Evolutionary conservation across 2,888 invertebrate genomes (phyloP).

Genomic region (Protodeltote pygarga): DNA sequence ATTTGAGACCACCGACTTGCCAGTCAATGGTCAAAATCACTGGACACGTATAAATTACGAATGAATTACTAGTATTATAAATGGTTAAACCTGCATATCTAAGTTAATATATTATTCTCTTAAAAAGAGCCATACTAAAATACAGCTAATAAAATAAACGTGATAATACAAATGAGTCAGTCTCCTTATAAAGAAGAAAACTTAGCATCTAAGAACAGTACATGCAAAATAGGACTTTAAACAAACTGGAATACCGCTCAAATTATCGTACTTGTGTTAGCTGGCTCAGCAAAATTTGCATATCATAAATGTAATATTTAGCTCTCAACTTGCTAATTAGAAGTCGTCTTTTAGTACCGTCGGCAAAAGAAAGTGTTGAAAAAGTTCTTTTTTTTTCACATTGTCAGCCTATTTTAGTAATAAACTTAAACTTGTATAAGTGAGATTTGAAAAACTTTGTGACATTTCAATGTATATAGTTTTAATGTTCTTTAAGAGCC

Average conservation of each 20-base stretch:
- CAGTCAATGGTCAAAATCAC: no score
- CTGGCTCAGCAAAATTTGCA: conserved; percentile 78
- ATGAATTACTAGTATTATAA: no score
- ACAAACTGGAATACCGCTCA: conserved; percentile 58
- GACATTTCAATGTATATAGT: no score
- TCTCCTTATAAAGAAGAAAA: conserved; percentile 65
- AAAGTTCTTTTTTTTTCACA: conserved; percentile 11
- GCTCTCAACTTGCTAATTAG: conserved; percentile 86
- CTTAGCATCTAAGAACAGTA: conserved; percentile 44
- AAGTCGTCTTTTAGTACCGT: conserved; percentile 75
- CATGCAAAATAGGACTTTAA: conserved; percentile 57
- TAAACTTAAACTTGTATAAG: conserved; percentile 2
- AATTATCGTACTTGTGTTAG: conserved; percentile 54
- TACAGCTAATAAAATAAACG: conserved; percentile 61
- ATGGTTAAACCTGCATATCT: conserved; percentile 34
- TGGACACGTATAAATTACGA: no score
- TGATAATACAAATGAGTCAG: conserved; percentile 65
- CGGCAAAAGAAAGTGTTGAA: conserved; percentile 50
- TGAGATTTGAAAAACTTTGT: no score
- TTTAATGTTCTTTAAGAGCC: no score
- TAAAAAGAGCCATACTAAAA: conserved; percentile 40
- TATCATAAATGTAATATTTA: conserved; percentile 86
- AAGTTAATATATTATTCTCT: conserved; percentile 37
- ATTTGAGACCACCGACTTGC: no score
- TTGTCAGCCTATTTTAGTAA: conserved; percentile 26